Base-by-base conservation (phyloP, 2,113 vertebrate species). In the Rhizomys pruinosus region DNA sequence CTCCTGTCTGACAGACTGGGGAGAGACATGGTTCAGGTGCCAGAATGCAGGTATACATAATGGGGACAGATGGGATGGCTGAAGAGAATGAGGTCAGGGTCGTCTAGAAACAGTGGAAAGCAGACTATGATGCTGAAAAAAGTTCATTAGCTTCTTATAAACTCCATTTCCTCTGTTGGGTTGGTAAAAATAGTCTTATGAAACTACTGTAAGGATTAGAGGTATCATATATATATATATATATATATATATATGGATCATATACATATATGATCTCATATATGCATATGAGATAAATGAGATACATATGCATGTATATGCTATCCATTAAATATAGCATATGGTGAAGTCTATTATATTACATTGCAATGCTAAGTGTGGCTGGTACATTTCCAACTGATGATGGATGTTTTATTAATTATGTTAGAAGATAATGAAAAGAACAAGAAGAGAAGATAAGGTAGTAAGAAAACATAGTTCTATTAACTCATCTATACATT, bases 371-470 rank as follows among this genome's bases (percentile, higher is more conserved):
- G 47, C 9, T 52, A n/a, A 11, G 0, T 63, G 17, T 61, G 34
- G 34, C 23, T 73, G 7, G 22, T 22, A 64, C 23, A 95, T 84
- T 27, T 55, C 87, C 86, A 42, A 73, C 9, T 84, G 79, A 63
- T 42, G 63, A n/a, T 68, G 69, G 10, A 7, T 19, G 73, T 72
- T 89, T 69, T 77, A 81, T 13, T 88, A 80, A 80, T 71, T 39
- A 66, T 12, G 59, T 76, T 77, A 80, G 20, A 80, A 88, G 32
- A 84, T 84, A 59, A 81, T 78, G 23, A n/a, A n/a, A n/a, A n/a
- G 68, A n/a, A 76, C 34, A 92, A 87, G 9, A 34, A 71, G 13
- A 87, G 66, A 93, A 74, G 59, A 84, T 23, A 80, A 92, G 42
- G 10, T 37, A 34, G 47, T 86, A 80, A 85, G 32, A 47, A 17